phyloP scores from a whole-genome alignment of 2,797 vertebrate species.

The Poecile montanus region DNA sequence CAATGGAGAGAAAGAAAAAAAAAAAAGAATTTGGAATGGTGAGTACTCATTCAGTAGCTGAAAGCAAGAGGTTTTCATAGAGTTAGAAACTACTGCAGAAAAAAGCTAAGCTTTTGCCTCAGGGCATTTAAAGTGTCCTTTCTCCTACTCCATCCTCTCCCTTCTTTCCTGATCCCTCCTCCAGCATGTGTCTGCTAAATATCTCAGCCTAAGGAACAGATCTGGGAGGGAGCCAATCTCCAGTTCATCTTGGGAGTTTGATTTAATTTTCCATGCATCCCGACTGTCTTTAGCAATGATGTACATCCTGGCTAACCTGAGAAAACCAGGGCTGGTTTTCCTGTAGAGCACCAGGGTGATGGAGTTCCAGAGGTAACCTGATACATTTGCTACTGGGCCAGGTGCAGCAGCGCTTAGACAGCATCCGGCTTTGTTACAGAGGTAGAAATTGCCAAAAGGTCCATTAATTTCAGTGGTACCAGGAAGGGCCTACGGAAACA shows the following conservation, averaged over 20 bases:
- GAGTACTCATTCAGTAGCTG: not conserved
- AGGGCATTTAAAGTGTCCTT: not conserved
- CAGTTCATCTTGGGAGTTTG: not conserved
- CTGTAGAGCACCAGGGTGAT: not conserved
- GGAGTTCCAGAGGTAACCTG: constrained; percentile 1
- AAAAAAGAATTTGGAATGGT: not conserved
- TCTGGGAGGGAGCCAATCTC: constrained; percentile 22
- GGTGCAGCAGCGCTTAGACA: not conserved
- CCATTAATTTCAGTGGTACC: constrained; percentile 2
- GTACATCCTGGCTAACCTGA: not conserved
- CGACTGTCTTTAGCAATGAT: not conserved
- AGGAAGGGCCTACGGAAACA: not conserved
- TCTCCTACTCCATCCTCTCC: not conserved
- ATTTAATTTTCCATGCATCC: not conserved
- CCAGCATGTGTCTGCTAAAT: not conserved
- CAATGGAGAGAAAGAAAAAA: not conserved
- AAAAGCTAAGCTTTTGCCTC: not conserved
- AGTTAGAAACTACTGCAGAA: not conserved
- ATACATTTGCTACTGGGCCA: not conserved
- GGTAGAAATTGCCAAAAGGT: constrained; percentile 17
- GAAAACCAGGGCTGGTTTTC: not conserved
- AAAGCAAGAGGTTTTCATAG: not conserved
- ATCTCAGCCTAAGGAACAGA: constrained; percentile 1
- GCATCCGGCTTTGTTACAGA: not conserved
- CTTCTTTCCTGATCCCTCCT: not conserved